These are phyloP conservation scores for Oryzias celebensis DNA, from an alignment of 2,113 vertebrate species.

Conservation along the genomic window DNA sequence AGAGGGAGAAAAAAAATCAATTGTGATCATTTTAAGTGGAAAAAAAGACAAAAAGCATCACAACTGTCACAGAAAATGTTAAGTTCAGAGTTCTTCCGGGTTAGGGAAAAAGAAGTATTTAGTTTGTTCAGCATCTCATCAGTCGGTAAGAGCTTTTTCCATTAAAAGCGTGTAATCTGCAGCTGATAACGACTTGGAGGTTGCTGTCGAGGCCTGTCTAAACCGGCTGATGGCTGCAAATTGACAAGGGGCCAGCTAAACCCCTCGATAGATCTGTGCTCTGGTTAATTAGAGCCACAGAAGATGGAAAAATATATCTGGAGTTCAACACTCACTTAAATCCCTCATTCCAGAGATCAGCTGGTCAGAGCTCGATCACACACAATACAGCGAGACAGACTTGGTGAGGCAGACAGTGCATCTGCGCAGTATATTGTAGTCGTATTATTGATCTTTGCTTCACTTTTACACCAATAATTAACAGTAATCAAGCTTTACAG, in stretches of 20 bases:
- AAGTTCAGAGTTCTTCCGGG: no score
- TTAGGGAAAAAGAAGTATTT: neutral
- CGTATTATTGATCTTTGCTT: slow-evolving; percentile 18
- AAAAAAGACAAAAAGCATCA: no score
- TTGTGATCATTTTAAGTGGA: no score
- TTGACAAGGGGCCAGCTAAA: slow-evolving; percentile 64
- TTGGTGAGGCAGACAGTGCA: slow-evolving; percentile 20
- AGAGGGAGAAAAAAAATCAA: no score
- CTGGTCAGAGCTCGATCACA: slow-evolving; percentile 48
- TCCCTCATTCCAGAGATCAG: slow-evolving; percentile 52
- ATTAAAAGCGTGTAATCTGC: slow-evolving; percentile 32
- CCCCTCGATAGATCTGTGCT: slow-evolving; percentile 55
- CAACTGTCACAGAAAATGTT: no score
- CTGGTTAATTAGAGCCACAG: slow-evolving; percentile 69
- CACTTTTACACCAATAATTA: slow-evolving; percentile 11
- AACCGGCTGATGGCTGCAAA: slow-evolving; percentile 61
- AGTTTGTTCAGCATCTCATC: slow-evolving; percentile 46
- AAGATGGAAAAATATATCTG: slow-evolving; percentile 56
- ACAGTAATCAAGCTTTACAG: neutral
- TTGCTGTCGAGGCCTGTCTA: slow-evolving; percentile 33
- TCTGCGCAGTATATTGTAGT: slow-evolving; percentile 11
- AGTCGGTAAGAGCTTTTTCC: slow-evolving; percentile 15
- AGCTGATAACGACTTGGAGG: slow-evolving; percentile 27
- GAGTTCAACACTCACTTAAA: slow-evolving; percentile 54
- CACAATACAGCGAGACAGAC: slow-evolving; percentile 39